These are phyloP conservation scores for Thysanoteuthis rhombus DNA, from an alignment of 2,888 invertebrate genomes.

Conservation along the genomic window DNA sequence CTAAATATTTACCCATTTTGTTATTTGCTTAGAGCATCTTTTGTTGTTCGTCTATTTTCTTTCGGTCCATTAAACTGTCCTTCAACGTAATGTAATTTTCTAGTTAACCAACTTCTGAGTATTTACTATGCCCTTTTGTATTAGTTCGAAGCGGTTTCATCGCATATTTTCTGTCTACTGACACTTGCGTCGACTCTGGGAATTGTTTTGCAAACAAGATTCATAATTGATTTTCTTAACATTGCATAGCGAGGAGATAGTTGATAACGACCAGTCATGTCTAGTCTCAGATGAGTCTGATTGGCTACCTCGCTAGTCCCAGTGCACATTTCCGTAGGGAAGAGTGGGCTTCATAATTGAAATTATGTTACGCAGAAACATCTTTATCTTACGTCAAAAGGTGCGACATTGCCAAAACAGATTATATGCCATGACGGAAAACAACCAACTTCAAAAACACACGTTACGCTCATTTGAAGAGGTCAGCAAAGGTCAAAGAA, in stretches of 20 bases:
- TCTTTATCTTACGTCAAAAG: neutral
- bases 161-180: neutral
- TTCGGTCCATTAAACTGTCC: neutral
- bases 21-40: no score
- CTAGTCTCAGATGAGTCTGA: neutral
- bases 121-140: neutral
- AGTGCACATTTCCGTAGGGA: neutral
- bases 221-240: neutral
- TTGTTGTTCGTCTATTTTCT: neutral
- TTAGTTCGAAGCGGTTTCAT: neutral
- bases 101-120: neutral
- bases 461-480: neutral
- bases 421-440: neutral
- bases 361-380: neutral
- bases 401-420: neutral
- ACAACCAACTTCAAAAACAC: neutral
- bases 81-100: neutral
- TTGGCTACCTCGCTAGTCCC: neutral
- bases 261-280: neutral
- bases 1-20: no score
- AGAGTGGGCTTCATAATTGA: neutral
- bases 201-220: neutral
- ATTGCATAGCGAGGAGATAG: neutral
- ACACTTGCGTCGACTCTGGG: neutral
- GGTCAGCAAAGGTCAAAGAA: no score